Conservation (phyloP, 2,888 invertebrate genomes). For the Scaptomyza reducta region DNA sequence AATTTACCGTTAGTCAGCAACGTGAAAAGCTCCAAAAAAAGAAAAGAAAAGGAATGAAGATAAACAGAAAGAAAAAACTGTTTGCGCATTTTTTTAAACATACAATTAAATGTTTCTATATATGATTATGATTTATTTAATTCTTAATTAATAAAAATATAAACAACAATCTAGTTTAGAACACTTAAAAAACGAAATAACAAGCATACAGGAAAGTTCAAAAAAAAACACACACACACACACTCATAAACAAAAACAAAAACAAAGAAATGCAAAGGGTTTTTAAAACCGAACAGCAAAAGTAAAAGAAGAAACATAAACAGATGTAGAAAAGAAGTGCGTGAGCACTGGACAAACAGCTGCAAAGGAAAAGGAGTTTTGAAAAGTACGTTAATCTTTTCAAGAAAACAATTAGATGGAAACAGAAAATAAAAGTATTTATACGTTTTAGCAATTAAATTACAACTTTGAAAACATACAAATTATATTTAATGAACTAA, state of each 20-base stretch:
- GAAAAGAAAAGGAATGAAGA: conserved; percentile 7
- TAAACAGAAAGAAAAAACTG: conserved; percentile 42
- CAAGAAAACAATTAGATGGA: conserved; percentile 35
- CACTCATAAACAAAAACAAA: conserved; percentile 9
- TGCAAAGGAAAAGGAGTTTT: conserved; percentile 29
- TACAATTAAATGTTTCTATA: conserved; percentile 58
- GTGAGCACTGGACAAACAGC: conserved; percentile 43
- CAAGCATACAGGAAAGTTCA: conserved; percentile 66
- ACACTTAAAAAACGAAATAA: conserved; percentile 38
- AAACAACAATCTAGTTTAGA: conserved; percentile 63
- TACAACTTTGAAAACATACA: conserved; percentile 71
- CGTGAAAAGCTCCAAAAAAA: conserved; percentile 43
- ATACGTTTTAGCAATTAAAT: conserved; percentile 75
- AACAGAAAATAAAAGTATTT: conserved; percentile 68
- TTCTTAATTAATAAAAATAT: conserved; percentile 64
- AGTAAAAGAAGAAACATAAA: conserved; percentile 2
- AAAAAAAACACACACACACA: conserved; percentile 33
- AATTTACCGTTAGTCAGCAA: conserved; percentile 60
- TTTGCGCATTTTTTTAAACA: conserved; percentile 62
- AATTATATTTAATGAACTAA: conserved; percentile 73
- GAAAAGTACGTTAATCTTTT: conserved; percentile 36
- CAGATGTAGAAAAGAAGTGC: conserved; percentile 23
- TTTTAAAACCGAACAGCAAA: conserved; percentile 50
- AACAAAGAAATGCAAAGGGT: conserved; percentile 39
- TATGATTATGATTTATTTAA: conserved; percentile 67